phyloP scores from a whole-genome alignment of 2,888 invertebrate species.

The Synanthedon myopaeformis region DNA sequence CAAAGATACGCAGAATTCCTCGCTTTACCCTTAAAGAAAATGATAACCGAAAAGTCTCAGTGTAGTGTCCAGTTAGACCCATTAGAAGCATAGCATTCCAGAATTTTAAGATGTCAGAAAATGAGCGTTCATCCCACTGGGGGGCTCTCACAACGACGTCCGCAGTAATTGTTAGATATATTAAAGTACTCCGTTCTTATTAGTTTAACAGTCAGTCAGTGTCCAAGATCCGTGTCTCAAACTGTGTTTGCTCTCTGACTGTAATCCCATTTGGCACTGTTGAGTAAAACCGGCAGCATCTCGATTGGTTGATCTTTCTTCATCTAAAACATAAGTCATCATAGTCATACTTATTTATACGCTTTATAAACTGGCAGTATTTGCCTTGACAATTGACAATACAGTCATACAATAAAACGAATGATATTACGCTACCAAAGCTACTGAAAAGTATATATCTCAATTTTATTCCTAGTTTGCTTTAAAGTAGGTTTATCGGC shows the following conservation, averaged over 20 bases:
- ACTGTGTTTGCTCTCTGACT: neutral
- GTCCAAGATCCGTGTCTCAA: no score
- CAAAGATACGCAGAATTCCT: no score
- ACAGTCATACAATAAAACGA: slow-evolving; percentile 26
- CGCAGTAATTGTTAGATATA: no score
- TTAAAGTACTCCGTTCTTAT: no score
- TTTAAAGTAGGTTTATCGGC: slow-evolving; percentile 67
- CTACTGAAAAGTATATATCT: slow-evolving; percentile 65
- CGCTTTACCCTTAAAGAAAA: no score
- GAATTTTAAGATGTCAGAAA: no score
- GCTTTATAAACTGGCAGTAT: slow-evolving; percentile 13
- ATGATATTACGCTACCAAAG: slow-evolving; percentile 66
- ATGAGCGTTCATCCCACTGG: no score
- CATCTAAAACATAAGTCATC: neutral
- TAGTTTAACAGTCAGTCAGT: no score
- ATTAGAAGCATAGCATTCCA: no score
- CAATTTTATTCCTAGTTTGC: slow-evolving; percentile 68
- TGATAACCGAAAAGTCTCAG: no score
- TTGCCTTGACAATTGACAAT: slow-evolving; percentile 14
- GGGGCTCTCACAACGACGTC: no score
- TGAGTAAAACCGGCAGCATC: neutral
- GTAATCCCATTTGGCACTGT: neutral
- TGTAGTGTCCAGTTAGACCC: no score
- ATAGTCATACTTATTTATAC: neutral
- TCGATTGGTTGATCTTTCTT: neutral